A percentile compares a stretch with the other conserved stretches of the same genome.
Evolutionary conservation across 2,888 invertebrate species (phyloP).

Genomic region (Drosophila putrida): DNA sequence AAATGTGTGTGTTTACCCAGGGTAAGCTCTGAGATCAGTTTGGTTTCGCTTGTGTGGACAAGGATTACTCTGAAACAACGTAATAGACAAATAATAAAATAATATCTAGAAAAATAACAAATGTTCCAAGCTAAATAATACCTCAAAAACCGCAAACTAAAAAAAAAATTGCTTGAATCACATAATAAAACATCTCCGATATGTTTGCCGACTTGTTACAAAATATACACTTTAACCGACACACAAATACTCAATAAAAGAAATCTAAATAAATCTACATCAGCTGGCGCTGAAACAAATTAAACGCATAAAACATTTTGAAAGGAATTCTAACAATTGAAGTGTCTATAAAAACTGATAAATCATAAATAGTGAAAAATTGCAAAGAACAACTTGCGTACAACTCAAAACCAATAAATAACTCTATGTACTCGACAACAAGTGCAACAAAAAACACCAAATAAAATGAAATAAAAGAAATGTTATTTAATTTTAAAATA

Average conservation of each 20-base stretch:
- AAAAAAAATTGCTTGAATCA: slow-evolving; percentile 4
- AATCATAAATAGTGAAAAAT: slow-evolving; percentile 40
- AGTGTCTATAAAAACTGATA: slow-evolving; percentile 25
- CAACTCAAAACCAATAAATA: slow-evolving; percentile 12
- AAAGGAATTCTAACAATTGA: slow-evolving; percentile 8
- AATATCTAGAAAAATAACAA: slow-evolving; percentile 5
- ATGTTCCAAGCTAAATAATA: not conserved
- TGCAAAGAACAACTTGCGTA: not conserved
- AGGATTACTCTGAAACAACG: slow-evolving; percentile 24
- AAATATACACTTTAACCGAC: slow-evolving; percentile 7
- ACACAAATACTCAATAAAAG: slow-evolving; percentile 4
- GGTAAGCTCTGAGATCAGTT: slow-evolving; percentile 20
- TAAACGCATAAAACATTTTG: slow-evolving; percentile 10
- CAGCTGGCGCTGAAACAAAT: slow-evolving; percentile 24
- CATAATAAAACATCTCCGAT: slow-evolving; percentile 21
- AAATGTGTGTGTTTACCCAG: slow-evolving; percentile 15
- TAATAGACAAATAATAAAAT: slow-evolving; percentile 3
- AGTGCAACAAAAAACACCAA: slow-evolving; percentile 1
- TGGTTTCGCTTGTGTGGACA: slow-evolving; percentile 24
- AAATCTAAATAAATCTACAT: slow-evolving; percentile 27
- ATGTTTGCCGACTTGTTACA: slow-evolving; percentile 40
- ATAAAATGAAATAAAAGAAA: slow-evolving; percentile 2
- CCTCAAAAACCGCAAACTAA: not conserved
- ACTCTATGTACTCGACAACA: slow-evolving; percentile 3
- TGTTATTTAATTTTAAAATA: slow-evolving; percentile 15